phyloP scores from a whole-genome alignment of 2,113 vertebrate species.

The Fregata magnificens region DNA sequence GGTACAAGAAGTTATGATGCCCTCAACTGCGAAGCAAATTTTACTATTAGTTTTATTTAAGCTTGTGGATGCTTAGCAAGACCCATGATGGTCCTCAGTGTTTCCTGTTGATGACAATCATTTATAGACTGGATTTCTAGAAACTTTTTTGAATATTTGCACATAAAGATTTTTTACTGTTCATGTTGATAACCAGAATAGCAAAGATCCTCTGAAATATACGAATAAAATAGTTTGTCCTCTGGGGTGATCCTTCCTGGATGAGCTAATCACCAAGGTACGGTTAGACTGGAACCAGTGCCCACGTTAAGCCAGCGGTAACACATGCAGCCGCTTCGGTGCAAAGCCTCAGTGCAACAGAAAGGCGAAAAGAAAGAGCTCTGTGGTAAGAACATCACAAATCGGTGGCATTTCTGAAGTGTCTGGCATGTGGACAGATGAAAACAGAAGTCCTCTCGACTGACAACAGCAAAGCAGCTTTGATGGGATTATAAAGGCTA shows the following conservation, averaged over 20 bases:
- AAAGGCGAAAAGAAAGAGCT: not conserved
- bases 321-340: not conserved
- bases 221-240: not conserved
- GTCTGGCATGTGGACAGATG: not conserved
- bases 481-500: not conserved
- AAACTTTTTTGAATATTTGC: not conserved
- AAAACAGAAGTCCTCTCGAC: not conserved
- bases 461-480: not conserved
- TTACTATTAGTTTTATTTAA: not conserved
- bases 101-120: not conserved
- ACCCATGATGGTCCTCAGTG: not conserved
- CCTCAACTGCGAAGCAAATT: not conserved
- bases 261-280: not conserved
- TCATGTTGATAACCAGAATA: not conserved
- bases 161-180: not conserved
- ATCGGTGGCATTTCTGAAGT: not conserved
- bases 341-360: not conserved
- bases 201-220: not conserved
- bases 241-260: not conserved
- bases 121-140: not conserved
- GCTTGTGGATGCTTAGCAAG: not conserved
- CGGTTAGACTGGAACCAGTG: not conserved
- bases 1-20: not conserved
- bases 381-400: not conserved
- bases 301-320: accelerated